Percentiles rank a stretch among this genome's conserved stretches.
Evolutionary conservation across 1,140 invertebrate genomes (phyloP).

Genomic region (Zaprionus kolodkinae): DNA sequence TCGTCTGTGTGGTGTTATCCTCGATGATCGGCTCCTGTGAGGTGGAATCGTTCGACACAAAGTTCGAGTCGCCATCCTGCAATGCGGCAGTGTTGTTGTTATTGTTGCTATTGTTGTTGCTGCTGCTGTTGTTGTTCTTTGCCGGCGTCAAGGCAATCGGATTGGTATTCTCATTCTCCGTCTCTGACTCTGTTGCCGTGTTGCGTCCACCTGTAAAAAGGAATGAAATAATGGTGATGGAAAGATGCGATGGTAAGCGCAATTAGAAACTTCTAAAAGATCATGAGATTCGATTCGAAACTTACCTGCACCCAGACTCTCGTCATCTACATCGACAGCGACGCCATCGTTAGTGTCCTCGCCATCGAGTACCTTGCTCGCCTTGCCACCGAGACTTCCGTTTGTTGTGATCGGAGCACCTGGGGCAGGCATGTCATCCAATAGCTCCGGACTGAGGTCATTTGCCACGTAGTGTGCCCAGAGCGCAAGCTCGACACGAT

Average conservation of each 20-base stretch:
- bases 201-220: constrained; percentile 85
- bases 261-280: constrained; percentile 70
- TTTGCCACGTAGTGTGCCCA: constrained; percentile 95
- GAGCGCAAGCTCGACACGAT: constrained; percentile 92
- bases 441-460: constrained; percentile 92
- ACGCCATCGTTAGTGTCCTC: constrained; percentile 77
- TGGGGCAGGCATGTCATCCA: constrained; percentile 89
- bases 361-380: constrained; percentile 59
- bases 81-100: constrained; percentile 66
- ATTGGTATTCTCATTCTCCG: constrained; percentile 84
- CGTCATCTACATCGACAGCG: constrained; percentile 82
- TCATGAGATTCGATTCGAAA: constrained; percentile 42
- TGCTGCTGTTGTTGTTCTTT: constrained; percentile 59
- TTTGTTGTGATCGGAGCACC: constrained; percentile 57
- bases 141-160: constrained; percentile 55
- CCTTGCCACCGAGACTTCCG: constrained; percentile 44
- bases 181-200: constrained; percentile 85
- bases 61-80: constrained; percentile 79
- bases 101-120: constrained; percentile 54
- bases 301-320: constrained; percentile 84
- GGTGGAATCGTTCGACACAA: constrained; percentile 81
- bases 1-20: constrained; percentile 83
- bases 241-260: not conserved
- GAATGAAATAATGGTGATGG: not conserved
- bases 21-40: constrained; percentile 81